Evolutionary conservation across 2,797 vertebrate genomes (phyloP), one percentile per base, ranked within the genome.

Genomic region (Spizella passerina): DNA sequence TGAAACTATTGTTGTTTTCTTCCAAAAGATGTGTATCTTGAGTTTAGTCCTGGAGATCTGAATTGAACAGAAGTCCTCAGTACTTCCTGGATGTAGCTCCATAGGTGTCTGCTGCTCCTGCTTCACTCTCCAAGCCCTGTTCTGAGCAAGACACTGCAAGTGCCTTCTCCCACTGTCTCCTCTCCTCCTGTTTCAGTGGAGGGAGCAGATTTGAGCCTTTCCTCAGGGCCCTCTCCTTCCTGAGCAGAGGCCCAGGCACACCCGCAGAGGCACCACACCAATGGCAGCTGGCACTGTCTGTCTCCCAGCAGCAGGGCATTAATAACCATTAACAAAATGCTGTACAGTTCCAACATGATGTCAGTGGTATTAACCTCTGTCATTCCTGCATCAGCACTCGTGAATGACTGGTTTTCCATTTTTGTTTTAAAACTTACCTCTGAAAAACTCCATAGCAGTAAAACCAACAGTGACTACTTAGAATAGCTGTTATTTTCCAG

Each of bases 321-420:
- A 92, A 95, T 94, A 93, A 85, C 90, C 92, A 96, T 94, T 96
- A 94, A 94, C 69, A 90, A 93, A 96, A 94, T 50, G 70, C 86
- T 86, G 49, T 76, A 77, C 73, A 73, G 69, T 86, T 95, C 91
- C 93, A 96, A 50, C 61, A 87, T 94, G 85, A 96, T 96, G 88
- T 96, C 93, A 96, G 78, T 19, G 73, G 88, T 55, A 87, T 96
- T 96, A 96, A 96, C 92, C 82, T 95, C 93, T 93, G 79, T 84
- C 91, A 84, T 72, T 87, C 86, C 80, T 72, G 60, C 29, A 90
- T 72, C 78, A 93, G 80, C 57, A 71, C 46, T 69, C 23, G 1
- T 72, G 82, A 91, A 77, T 69, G 50, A 93, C 75, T 61, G 12
- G 3, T 59, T 89, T 75, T 43, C 46, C 44, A 41, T 52, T 52